These are phyloP conservation scores for Philhelius pedissequus DNA, from an alignment of 2,888 invertebrate genomes.

Conservation along the genomic window DNA sequence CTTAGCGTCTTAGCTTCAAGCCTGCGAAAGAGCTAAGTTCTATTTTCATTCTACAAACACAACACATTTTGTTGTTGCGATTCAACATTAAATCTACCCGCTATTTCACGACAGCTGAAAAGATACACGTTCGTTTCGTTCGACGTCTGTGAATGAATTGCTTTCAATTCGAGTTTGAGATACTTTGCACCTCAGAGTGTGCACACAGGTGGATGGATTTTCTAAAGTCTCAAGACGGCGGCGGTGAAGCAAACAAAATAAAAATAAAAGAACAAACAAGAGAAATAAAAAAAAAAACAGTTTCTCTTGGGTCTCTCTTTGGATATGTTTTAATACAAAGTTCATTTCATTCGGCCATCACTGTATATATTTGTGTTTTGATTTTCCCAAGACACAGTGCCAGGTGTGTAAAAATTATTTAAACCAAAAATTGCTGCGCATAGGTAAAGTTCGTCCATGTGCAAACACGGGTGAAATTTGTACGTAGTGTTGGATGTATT, in stretches of 20 bases:
- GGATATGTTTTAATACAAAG: neutral
- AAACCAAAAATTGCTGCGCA: constrained; percentile 1
- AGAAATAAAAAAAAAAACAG: neutral
- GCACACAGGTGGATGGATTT: constrained; percentile 50
- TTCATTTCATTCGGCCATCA: constrained; percentile 24
- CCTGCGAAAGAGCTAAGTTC: neutral
- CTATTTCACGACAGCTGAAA: constrained; percentile 1
- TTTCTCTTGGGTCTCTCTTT: constrained; percentile 50
- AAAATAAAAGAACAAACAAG: constrained; percentile 1
- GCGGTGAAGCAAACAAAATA: neutral
- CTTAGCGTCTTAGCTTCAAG: neutral
- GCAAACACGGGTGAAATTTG: constrained; percentile 38
- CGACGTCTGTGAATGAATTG: constrained; percentile 62
- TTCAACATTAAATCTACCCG: neutral
- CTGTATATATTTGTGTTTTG: constrained; percentile 24
- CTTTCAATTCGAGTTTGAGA: constrained; percentile 25
- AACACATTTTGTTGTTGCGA: neutral
- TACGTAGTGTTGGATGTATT: constrained; percentile 2
- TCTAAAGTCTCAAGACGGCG: neutral
- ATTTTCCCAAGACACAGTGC: neutral
- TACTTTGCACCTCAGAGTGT: constrained; percentile 12
- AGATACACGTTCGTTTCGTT: constrained; percentile 51
- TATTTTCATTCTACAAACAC: neutral
- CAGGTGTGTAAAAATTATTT: constrained; percentile 37
- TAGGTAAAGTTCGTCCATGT: constrained; percentile 11